A percentile compares a stretch with the other conserved stretches of the same genome.
phyloP scores from a whole-genome alignment of 2,113 vertebrate genomes.

The Eira barbara region DNA sequence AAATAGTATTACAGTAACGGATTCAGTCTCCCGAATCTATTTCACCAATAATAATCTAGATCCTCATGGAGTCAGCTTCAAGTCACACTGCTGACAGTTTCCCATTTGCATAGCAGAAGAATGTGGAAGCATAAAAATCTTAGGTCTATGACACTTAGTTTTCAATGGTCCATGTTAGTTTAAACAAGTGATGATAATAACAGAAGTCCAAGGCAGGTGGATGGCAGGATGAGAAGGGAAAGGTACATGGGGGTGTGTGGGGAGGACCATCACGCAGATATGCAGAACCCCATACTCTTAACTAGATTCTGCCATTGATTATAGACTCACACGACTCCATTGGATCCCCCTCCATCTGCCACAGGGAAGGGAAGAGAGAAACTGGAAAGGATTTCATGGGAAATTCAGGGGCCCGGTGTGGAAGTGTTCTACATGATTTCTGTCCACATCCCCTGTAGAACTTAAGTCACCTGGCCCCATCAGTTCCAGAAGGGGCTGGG shows the following conservation, averaged over 20 bases:
- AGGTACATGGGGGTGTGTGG: background rate
- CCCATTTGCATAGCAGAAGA: background rate
- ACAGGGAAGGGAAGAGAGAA: background rate
- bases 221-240: background rate
- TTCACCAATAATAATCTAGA: background rate
- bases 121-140: background rate
- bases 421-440: background rate
- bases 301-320: background rate
- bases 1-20: background rate
- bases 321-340: background rate
- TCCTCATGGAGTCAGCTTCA: background rate
- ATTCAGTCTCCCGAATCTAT: background rate
- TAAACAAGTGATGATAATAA: background rate
- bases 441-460: background rate
- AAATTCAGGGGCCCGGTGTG: background rate
- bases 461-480: background rate
- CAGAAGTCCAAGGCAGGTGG: background rate
- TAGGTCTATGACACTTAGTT: background rate
- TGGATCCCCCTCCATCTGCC: background rate
- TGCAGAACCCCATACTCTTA: background rate
- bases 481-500: background rate
- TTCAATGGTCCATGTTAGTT: background rate
- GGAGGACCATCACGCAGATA: background rate
- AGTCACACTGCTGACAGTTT: background rate
- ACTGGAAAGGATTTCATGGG: background rate